These are phyloP conservation scores for Leptopilina drosophilae DNA, from an alignment of 2,888 invertebrate genomes.

Conservation along the genomic window DNA sequence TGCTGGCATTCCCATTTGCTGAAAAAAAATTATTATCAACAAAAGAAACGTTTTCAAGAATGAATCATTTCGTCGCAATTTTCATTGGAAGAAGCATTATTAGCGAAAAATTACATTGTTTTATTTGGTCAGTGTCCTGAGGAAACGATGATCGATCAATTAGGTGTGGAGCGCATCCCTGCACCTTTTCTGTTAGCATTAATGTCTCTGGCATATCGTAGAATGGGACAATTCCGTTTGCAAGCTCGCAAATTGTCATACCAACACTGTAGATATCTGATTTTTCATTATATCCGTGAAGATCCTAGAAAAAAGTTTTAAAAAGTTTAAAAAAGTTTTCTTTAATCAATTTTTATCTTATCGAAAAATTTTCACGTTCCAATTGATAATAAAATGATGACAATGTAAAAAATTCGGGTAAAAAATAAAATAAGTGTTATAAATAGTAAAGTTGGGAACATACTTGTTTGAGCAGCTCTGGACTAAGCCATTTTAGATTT, in stretches of 20 bases:
- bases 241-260: slow-evolving; percentile 91
- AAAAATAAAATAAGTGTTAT: too few species aligned
- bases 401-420: too few species aligned
- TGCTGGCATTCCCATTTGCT: slow-evolving; percentile 55
- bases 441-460: too few species aligned
- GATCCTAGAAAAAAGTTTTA: too few species aligned
- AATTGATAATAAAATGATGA: too few species aligned
- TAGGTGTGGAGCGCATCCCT: slow-evolving; percentile 87
- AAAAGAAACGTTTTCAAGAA: too few species aligned
- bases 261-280: slow-evolving; percentile 96
- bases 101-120: slow-evolving; percentile 58
- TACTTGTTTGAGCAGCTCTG: slow-evolving; percentile 92
- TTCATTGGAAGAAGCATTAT: too few species aligned
- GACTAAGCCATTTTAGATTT: slow-evolving; percentile 94
- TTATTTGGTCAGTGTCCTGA: slow-evolving; percentile 76
- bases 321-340: slow-evolving; percentile 37
- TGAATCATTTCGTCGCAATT: too few species aligned
- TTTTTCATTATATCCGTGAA: slow-evolving; percentile 91
- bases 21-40: slow-evolving; percentile 37
- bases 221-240: slow-evolving; percentile 93
- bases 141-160: slow-evolving; percentile 86
- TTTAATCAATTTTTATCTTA: background rate
- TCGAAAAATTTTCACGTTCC: too few species aligned
- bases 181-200: slow-evolving; percentile 93
- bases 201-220: slow-evolving; percentile 90